Evolutionary conservation across 1,140 invertebrate species (phyloP).

Genomic region (Pachypeltis micranthus): DNA sequence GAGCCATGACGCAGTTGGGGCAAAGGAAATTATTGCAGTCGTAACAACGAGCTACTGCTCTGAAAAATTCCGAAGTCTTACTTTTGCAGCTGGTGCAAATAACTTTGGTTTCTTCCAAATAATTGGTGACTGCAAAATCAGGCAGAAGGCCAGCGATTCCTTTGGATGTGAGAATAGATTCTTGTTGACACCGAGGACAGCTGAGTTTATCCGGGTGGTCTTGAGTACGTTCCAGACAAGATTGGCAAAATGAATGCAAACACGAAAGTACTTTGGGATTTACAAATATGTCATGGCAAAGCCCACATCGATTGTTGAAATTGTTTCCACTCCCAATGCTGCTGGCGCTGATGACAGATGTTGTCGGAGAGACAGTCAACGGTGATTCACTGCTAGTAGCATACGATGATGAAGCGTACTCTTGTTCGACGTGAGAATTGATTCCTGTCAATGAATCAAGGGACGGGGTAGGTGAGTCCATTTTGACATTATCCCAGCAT

Average conservation of each 20-base stretch:
- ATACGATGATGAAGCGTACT: slow-evolving; percentile 42
- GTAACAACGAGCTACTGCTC: slow-evolving; percentile 75
- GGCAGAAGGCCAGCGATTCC: slow-evolving; percentile 49
- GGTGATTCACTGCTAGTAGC: slow-evolving; percentile 49
- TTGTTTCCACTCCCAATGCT: slow-evolving; percentile 40
- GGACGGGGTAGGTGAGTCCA: slow-evolving; percentile 76
- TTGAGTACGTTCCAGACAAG: slow-evolving; percentile 60
- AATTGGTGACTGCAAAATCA: slow-evolving; percentile 51
- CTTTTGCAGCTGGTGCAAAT: slow-evolving; percentile 80
- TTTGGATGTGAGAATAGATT: slow-evolving; percentile 46
- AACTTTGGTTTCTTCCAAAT: slow-evolving; percentile 35
- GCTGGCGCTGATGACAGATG: slow-evolving; percentile 60
- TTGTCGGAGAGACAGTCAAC: slow-evolving; percentile 63
- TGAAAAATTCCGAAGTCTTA: slow-evolving; percentile 52
- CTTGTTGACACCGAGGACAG: slow-evolving; percentile 67
- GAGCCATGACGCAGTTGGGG: slow-evolving; percentile 92
- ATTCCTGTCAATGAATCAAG: slow-evolving; percentile 78
- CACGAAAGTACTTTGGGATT: slow-evolving; percentile 62
- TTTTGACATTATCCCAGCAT: slow-evolving; percentile 55
- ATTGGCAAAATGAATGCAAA: slow-evolving; percentile 71
- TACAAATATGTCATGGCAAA: slow-evolving; percentile 66
- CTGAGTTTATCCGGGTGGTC: slow-evolving; percentile 64
- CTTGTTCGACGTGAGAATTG: slow-evolving; percentile 63
- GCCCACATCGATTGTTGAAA: slow-evolving; percentile 47
- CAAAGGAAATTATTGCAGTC: slow-evolving; percentile 93